Base-by-base conservation (phyloP, 2,113 vertebrate genomes). In the Sigmodon hispidus region DNA sequence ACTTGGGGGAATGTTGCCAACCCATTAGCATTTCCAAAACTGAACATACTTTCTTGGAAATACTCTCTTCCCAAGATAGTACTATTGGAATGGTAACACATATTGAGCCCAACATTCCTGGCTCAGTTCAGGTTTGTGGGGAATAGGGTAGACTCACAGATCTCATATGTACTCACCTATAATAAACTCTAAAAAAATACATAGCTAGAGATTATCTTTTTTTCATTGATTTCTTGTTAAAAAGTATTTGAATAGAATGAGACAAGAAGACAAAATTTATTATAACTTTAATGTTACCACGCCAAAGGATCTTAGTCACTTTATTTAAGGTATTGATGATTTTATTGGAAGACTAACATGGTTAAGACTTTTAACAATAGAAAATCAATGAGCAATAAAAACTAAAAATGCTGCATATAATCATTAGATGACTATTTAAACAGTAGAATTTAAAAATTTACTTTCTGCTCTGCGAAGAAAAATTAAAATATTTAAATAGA, bases 41-140 rank as follows among this genome's bases (percentile, higher is more conserved):
- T 98, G 96, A 95, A 96, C 95, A 97, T 70, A 93, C 86, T 70
- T 98, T 98, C 97, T 98, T 98, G 98, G 98, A 98, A 98, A 97
- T 98, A 70, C 75, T 94, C 61, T 97, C 96, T 98, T 98, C 97
- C 97, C 96, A 93, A 89, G 96, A 97, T 85, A 98, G 94, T 94
- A 76, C 93, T 98, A 94, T 89, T 98, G 98, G 96, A 98, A 96
- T 91, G 96, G 88, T 97, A 97, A 94, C 96, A 97, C 61, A 93
- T 87, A 75, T 63, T 92, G 90, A 96, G 88, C 76, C 88, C 86
- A 93, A 93, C n/a, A 90, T 96, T 81, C 80, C 79, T 94, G 93
- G 93, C 94, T 97, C 52, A 91, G 73, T 95, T 65, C 77, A 89
- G 73, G 63, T 87, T 95, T 77, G 1, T 76, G 48, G 91, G 61